Percentiles rank a stretch among this genome's conserved stretches.
Conservation (phyloP, 1,140 invertebrate genomes). For the Cydia fagiglandana region DNA sequence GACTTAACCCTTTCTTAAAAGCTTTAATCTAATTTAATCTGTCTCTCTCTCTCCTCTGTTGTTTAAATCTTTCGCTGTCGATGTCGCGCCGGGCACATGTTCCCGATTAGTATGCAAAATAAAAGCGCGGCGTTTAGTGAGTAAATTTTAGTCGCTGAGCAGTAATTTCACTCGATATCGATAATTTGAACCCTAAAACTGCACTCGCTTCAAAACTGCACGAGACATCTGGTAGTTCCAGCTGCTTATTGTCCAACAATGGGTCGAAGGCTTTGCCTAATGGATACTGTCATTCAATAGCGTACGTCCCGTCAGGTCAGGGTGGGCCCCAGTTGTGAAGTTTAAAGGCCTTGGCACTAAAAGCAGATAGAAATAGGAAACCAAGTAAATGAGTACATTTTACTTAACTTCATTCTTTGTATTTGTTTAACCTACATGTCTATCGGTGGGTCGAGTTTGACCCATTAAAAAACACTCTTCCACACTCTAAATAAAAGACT, state of each 20-base stretch:
- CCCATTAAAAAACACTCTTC: too few species aligned
- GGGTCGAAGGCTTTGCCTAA: slow-evolving; percentile 9
- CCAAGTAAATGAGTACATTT: not conserved
- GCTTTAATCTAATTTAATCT: too few species aligned
- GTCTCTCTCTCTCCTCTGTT: not conserved
- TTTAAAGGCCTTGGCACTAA: slow-evolving; percentile 17
- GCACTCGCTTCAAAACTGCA: not conserved
- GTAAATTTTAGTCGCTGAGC: not conserved
- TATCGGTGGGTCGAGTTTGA: too few species aligned
- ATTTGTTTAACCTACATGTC: too few species aligned
- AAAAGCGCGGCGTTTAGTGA: too few species aligned
- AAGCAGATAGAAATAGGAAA: not conserved
- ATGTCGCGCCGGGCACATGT: too few species aligned
- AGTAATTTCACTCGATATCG: not conserved
- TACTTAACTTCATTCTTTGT: too few species aligned
- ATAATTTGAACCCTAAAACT: not conserved
- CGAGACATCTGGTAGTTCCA: not conserved
- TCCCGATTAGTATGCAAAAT: too few species aligned
- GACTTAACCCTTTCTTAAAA: too few species aligned
- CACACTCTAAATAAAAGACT: too few species aligned
- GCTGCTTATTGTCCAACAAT: slow-evolving; percentile 11
- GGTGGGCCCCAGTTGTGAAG: not conserved
- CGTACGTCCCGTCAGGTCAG: not conserved
- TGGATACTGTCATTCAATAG: slow-evolving; percentile 22
- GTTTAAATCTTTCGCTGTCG: too few species aligned